Evolutionary conservation across 2,113 vertebrate genomes (phyloP).

Genomic region (Melanerpes formicivorus): DNA sequence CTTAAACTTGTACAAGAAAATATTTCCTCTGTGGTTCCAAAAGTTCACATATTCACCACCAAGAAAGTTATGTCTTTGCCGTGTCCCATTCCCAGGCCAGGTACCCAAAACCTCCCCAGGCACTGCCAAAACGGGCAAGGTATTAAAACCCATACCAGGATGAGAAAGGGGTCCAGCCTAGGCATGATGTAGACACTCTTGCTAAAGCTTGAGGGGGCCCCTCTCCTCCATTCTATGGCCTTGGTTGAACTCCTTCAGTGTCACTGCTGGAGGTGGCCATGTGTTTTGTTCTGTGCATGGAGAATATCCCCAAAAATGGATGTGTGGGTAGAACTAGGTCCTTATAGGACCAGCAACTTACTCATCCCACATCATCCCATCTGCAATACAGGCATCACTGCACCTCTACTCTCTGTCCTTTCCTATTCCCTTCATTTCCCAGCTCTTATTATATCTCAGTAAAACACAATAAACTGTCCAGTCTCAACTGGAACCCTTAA

Average conservation of each 20-base stretch:
- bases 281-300: rapidly evolving
- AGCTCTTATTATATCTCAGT: neutral
- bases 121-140: rapidly evolving
- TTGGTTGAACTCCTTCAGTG: neutral
- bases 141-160: neutral
- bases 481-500: conserved; percentile 53
- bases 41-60: neutral
- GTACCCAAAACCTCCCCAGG: neutral
- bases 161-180: neutral
- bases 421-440: neutral
- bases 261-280: neutral
- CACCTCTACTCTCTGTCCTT: neutral
- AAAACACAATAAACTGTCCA: neutral
- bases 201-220: neutral
- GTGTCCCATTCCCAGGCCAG: neutral
- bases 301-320: neutral
- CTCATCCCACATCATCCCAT: neutral
- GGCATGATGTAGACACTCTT: neutral
- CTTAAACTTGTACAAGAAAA: conserved; percentile 68
- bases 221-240: neutral
- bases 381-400: neutral
- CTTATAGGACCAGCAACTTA: neutral
- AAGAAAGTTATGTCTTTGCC: neutral
- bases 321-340: neutral
- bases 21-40: conserved; percentile 45